Evolutionary conservation across 2,113 vertebrate genomes (phyloP).

Genomic region (Emberiza fucata): DNA sequence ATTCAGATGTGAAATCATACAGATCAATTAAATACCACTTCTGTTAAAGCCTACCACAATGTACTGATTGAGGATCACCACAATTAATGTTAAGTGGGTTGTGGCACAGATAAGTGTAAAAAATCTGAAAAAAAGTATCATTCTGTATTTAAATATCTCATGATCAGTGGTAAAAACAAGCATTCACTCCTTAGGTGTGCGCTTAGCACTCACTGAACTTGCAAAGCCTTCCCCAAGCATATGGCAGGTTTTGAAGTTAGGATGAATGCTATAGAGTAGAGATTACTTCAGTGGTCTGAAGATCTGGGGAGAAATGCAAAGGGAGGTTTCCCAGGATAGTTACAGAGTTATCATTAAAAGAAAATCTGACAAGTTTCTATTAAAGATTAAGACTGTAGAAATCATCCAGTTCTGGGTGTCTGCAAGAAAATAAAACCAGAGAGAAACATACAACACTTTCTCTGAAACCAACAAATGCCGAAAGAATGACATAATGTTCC

Average conservation of each 20-base stretch:
- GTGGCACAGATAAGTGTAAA: neutral
- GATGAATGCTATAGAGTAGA: neutral
- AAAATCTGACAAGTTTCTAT: conserved; percentile 7
- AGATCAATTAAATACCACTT: neutral
- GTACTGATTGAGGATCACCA: neutral
- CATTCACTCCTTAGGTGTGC: neutral
- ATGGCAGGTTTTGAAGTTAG: neutral
- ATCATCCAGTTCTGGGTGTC: neutral
- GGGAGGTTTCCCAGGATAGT: neutral
- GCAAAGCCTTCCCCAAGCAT: neutral
- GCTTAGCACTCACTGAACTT: neutral
- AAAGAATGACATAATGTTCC: neutral
- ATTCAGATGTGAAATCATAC: neutral
- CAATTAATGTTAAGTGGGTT: neutral
- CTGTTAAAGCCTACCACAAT: neutral
- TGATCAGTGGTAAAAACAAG: neutral
- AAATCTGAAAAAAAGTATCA: neutral
- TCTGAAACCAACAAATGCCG: neutral
- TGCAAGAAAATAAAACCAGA: neutral
- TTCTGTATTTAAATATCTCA: neutral
- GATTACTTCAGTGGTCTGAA: neutral
- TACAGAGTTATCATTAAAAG: conserved; percentile 29
- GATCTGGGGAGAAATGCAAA: neutral
- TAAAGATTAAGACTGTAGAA: conserved; percentile 23
- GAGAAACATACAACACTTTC: neutral